Percentiles rank a stretch among this genome's conserved stretches.
Evolutionary conservation across 2,888 invertebrate species (phyloP).

Genomic region (Mesorhabditis spiculigera): DNA sequence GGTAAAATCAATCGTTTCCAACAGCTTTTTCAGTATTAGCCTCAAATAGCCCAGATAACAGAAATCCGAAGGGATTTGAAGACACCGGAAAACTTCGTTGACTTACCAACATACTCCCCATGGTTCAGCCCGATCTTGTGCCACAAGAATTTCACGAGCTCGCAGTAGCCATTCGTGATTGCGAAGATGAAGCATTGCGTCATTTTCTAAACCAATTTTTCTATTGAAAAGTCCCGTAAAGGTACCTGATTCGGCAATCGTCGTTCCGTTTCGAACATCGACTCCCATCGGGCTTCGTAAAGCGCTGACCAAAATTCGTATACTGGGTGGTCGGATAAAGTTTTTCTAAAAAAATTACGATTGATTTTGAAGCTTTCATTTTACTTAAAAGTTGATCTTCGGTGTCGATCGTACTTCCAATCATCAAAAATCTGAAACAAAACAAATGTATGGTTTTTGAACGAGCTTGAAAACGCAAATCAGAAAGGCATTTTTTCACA

Average conservation of each 20-base stretch:
- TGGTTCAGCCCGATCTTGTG: constrained; percentile 23
- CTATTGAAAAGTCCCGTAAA: neutral
- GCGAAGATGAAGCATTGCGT: constrained; percentile 36
- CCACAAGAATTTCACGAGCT: constrained; percentile 37
- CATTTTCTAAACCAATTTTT: constrained; percentile 19
- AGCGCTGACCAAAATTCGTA: constrained; percentile 44
- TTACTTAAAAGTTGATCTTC: constrained; percentile 32
- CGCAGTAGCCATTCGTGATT: constrained; percentile 33
- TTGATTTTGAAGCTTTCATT: neutral
- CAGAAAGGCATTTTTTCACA: too few species aligned
- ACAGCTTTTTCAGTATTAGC: too few species aligned
- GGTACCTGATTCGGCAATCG: constrained; percentile 25
- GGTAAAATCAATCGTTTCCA: too few species aligned
- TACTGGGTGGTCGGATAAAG: constrained; percentile 36
- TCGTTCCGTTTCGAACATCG: constrained; percentile 29
- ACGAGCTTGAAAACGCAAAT: too few species aligned
- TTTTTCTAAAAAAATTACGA: constrained; percentile 26
- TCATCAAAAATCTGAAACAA: constrained; percentile 23
- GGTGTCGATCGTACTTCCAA: constrained; percentile 31
- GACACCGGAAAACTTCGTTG: neutral
- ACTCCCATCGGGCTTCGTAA: constrained; percentile 21
- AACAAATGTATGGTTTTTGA: too few species aligned
- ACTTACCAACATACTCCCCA: constrained; percentile 28
- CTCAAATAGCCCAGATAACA: too few species aligned
- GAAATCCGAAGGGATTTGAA: too few species aligned